Base-by-base conservation (phyloP, 2,113 vertebrate genomes). In the Bubo blakistoni region DNA sequence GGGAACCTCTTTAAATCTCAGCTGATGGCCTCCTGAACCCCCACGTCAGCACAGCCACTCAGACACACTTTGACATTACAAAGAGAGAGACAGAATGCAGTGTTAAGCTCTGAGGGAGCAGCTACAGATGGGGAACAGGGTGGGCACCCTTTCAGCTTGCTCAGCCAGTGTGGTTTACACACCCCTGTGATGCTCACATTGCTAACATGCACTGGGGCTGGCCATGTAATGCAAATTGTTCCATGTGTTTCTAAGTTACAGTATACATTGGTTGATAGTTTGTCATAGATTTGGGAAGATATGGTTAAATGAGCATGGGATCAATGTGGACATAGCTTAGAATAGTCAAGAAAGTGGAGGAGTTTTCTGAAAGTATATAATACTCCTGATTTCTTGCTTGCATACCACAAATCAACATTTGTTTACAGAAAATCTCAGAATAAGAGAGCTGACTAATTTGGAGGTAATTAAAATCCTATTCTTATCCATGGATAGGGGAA, bases 401-500 rank as follows among this genome's bases (percentile, higher is more conserved):
- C 26, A 13, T 69, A 27, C 13, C 20, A 70, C 18, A 90, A 94
- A 91, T 57, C 49, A 76, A 6, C 47, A 25, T 89, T 82, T 7
- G 2, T 77, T 91, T 82, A 59, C n/a, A 86, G 54, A 91, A 90
- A 73, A 85, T 19, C 52, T 89, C 14, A 42, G 49, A 82, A 54
- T 42, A 82, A 87, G 46, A 81, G 15, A 89, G 19, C 4, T 0
- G 1, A 62, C 85, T 80, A 90, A 10, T 29, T 52, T 88, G 55
- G 30, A 93, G 38, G 46, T 62, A 89, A 95, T 96, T 96, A 92
- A 92, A 95, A 85, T 73, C 46, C 82, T 86, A 58, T 70, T 87
- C 49, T 86, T 80, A 70, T 27, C 42, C 59, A 62, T n/a, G n/a
- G 52, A 42, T 67, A 86, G 9, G 38, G 22, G 38, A 94, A 87